Evolutionary conservation across 2,797 vertebrate genomes (phyloP), one percentile per base, ranked within the genome.

Genomic region (Uromys caudimaculatus): DNA sequence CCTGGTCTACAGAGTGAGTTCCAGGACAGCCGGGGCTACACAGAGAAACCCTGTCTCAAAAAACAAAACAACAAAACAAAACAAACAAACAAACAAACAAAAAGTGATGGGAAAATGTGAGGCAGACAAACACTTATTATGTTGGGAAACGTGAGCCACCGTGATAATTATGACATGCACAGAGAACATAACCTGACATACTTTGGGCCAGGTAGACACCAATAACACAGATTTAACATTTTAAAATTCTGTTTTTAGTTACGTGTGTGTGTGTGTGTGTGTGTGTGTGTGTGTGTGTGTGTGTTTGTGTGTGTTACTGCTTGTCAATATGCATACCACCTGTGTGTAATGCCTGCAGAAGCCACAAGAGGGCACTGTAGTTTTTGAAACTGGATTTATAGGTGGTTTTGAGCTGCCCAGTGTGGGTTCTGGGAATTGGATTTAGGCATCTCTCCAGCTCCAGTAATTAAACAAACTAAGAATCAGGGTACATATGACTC

Each of bases 391-490:
- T 5, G 47, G 10, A 86, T 69, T 86, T 86, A 85, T 5, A 52
- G 19, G 19, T 24, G 44, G 44, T 13, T 52, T 12, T 50, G 44
- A 14, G 29, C 17, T 64, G 82, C 10, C 41, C 82, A 23, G 82
- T 50, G 11, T 23, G 24, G 58, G 41, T 67, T 67, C 82, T 64
- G 41, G 82, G 41, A 50, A 85, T 16, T 14, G 44, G 64, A 62
- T 32, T 67, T 64, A 47, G 38, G 27, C 83, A 52, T 52, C 7
- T 67, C 21, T 69, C 32, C 35, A 17, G 27, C 17, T 85, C 62
- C 23, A 73, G 54, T 94, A 90, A 88, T 54, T 77, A 78, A 44
- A 69, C 67, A 93, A 47, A 54, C 77, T 50, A 69, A 12, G 62
- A 71, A 50, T 92, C 73, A 75, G n/a, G 69, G 16, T 47, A 8